A percentile compares a stretch with the other conserved stretches of the same genome.
These are phyloP conservation scores for Nannoperca australis DNA, from an alignment of 2,797 vertebrate species.

Conservation along the genomic window DNA sequence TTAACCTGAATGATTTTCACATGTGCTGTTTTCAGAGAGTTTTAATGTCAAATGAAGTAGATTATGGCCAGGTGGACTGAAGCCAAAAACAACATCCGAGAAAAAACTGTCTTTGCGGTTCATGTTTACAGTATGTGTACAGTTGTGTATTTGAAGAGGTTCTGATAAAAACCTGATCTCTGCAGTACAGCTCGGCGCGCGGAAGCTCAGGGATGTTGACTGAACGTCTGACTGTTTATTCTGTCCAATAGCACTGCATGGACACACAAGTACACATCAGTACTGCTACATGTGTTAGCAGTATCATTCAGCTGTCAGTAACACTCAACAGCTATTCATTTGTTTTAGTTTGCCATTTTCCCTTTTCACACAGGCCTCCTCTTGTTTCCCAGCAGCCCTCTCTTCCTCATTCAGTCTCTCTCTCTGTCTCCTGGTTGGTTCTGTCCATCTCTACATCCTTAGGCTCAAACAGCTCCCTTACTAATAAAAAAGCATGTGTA, in stretches of 20 bases:
- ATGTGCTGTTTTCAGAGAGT: slow-evolving; percentile 22
- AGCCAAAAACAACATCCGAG: slow-evolving; percentile 25
- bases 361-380: slow-evolving; percentile 27
- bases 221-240: slow-evolving; percentile 34
- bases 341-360: slow-evolving; percentile 28
- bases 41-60: slow-evolving; percentile 44
- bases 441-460: slow-evolving; percentile 27
- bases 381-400: slow-evolving; percentile 42
- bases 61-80: slow-evolving; percentile 3
- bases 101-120: background rate
- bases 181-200: slow-evolving; percentile 36
- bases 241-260: slow-evolving; percentile 19
- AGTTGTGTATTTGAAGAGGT: background rate
- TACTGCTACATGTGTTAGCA: slow-evolving; percentile 19
- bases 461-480: slow-evolving; percentile 24
- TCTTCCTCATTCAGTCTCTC: slow-evolving; percentile 27
- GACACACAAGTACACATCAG: slow-evolving; percentile 19
- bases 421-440: slow-evolving; percentile 17
- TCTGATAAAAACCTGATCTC: slow-evolving; percentile 18
- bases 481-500: slow-evolving; percentile 15
- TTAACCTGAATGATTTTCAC: slow-evolving; percentile 44
- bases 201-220: slow-evolving; percentile 40
- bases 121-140: background rate
- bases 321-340: slow-evolving; percentile 31
- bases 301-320: slow-evolving; percentile 39